A percentile compares a stretch with the other conserved stretches of the same genome.
Conservation (phyloP, 2,113 vertebrate genomes). For the Lasiurus cinereus region DNA sequence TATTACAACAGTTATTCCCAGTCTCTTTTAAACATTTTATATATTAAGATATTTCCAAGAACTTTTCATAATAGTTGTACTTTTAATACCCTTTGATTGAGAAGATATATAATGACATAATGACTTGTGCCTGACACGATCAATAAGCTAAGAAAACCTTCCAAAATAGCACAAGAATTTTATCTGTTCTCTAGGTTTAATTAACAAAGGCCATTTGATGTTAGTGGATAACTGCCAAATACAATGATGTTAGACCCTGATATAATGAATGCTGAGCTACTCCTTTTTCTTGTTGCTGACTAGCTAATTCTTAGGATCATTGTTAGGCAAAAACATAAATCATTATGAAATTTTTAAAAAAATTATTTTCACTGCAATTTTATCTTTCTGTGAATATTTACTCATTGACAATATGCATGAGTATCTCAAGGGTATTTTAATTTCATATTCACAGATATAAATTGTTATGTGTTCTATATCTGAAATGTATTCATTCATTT, state of each 20-base stretch:
- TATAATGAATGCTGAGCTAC: constrained; percentile 46
- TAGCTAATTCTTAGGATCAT: constrained; percentile 45
- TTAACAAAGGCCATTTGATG: constrained; percentile 64
- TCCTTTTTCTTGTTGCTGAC: constrained; percentile 51
- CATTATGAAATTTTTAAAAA: background rate
- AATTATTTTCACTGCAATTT: constrained; percentile 22
- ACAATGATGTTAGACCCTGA: constrained; percentile 21
- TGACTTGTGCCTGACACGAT: constrained; percentile 57
- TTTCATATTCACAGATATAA: background rate
- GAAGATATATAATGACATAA: constrained; percentile 52
- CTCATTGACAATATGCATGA: background rate
- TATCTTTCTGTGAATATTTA: background rate
- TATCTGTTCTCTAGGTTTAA: constrained; percentile 63
- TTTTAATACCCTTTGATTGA: constrained; percentile 58
- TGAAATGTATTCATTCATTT: background rate
- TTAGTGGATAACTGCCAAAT: constrained; percentile 67
- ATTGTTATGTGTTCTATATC: background rate
- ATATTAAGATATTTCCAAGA: constrained; percentile 53
- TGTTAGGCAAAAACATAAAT: background rate
- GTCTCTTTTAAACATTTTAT: background rate
- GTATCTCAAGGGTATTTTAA: constrained; percentile 3
- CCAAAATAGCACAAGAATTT: constrained; percentile 25
- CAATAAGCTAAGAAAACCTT: constrained; percentile 63
- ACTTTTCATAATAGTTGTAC: background rate
- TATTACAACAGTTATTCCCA: background rate